Conservation (phyloP, 2,888 invertebrate species). For the Ormyrus thymus region DNA sequence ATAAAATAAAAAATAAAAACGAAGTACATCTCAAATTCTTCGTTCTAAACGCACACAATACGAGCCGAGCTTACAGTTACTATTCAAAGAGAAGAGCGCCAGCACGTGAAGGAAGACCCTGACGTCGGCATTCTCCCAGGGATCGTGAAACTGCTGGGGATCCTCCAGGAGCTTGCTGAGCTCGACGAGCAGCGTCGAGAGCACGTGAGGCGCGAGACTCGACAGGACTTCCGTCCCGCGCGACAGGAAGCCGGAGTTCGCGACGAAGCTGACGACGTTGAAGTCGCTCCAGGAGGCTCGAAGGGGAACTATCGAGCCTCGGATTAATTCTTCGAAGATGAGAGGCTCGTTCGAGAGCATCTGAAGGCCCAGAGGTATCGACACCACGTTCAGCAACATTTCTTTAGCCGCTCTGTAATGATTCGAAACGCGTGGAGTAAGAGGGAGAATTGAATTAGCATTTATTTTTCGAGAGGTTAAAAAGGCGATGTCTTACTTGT, state of each 20-base stretch:
- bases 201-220: slow-evolving; percentile 67
- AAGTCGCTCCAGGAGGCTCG: slow-evolving; percentile 68
- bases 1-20: too few species aligned
- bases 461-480: neutral
- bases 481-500: slow-evolving; percentile 61
- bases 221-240: slow-evolving; percentile 63
- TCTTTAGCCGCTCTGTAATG: slow-evolving; percentile 65
- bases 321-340: slow-evolving; percentile 70
- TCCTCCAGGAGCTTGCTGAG: slow-evolving; percentile 65
- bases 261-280: slow-evolving; percentile 68
- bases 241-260: slow-evolving; percentile 65
- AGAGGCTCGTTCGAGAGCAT: slow-evolving; percentile 64
- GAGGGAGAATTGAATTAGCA: too few species aligned
- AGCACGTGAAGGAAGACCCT: slow-evolving; percentile 68
- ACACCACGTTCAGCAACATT: slow-evolving; percentile 67
- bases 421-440: too few species aligned
- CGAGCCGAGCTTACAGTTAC: slow-evolving; percentile 64
- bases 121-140: slow-evolving; percentile 65
- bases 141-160: slow-evolving; percentile 67
- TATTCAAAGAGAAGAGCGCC: slow-evolving; percentile 68
- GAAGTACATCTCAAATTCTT: too few species aligned
- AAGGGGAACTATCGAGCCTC: slow-evolving; percentile 68
- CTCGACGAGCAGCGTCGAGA: slow-evolving; percentile 68
- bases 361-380: slow-evolving; percentile 67
- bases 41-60: too few species aligned